phyloP scores from a whole-genome alignment of 2,797 vertebrate species.

The Paratrypauchen microcephalus region DNA sequence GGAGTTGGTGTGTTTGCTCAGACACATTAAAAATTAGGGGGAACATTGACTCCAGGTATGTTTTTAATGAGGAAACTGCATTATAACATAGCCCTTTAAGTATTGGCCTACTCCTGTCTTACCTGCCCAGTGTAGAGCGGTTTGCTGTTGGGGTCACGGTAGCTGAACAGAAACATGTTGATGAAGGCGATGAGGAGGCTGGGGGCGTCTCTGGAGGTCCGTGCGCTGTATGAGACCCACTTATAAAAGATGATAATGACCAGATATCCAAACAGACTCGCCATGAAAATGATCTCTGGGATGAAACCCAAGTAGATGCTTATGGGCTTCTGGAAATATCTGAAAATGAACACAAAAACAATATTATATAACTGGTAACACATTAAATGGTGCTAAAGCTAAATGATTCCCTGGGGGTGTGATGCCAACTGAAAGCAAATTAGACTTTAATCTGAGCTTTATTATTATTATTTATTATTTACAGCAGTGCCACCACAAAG shows the following conservation, averaged over 20 bases:
- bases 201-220: constrained; percentile 84
- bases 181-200: constrained; percentile 97
- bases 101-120: too few relatives aligned
- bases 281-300: constrained; percentile 95
- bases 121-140: constrained; percentile 92
- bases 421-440: too few relatives aligned
- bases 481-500: too few relatives aligned
- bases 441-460: too few relatives aligned
- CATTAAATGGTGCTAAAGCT: not conserved
- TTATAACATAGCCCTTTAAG: too few relatives aligned
- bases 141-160: constrained; percentile 77
- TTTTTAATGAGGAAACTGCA: too few relatives aligned
- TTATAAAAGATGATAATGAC: constrained; percentile 94
- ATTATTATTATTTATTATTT: too few relatives aligned
- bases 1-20: too few relatives aligned
- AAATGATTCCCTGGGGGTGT: not conserved
- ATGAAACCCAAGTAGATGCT: constrained; percentile 96
- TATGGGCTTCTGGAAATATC: constrained; percentile 93
- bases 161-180: constrained; percentile 98
- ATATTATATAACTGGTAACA: not conserved
- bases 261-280: constrained; percentile 91
- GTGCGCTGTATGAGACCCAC: constrained; percentile 86
- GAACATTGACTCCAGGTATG: too few relatives aligned
- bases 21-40: too few relatives aligned
- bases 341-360: constrained; percentile 50